phyloP scores from a whole-genome alignment of 2,888 invertebrate species.

The Colostygia pectinataria region DNA sequence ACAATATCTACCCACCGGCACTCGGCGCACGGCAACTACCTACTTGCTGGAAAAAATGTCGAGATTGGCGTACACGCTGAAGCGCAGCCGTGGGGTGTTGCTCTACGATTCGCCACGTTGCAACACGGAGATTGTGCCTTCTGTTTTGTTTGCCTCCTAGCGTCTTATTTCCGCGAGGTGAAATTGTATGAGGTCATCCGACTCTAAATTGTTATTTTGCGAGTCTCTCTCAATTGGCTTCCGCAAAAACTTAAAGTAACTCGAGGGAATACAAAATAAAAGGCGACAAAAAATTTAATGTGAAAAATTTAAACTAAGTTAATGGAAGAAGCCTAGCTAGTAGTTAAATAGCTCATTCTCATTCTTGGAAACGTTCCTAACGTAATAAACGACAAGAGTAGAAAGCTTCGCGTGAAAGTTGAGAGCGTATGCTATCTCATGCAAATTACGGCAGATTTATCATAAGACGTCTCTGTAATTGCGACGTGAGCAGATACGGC shows the following conservation, averaged over 20 bases:
- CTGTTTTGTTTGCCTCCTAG: conserved; percentile 78
- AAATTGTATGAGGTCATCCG: conserved; percentile 68
- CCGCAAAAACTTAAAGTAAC: conserved; percentile 39
- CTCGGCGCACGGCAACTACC: conserved; percentile 44
- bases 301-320: conserved; percentile 57
- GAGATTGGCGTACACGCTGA: conserved; percentile 68
- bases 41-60: conserved; percentile 67
- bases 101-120: conserved; percentile 74
- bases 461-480: conserved; percentile 83
- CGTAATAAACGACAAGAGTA: conserved; percentile 81
- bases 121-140: conserved; percentile 76
- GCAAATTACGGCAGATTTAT: conserved; percentile 83
- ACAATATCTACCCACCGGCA: conserved; percentile 62
- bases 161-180: conserved; percentile 72
- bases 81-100: conserved; percentile 70
- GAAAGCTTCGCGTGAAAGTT: conserved; percentile 80
- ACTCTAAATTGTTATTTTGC: conserved; percentile 65
- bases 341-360: conserved; percentile 80
- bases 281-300: conserved; percentile 43
- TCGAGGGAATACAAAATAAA: conserved; percentile 39
- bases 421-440: conserved; percentile 83
- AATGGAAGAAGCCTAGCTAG: conserved; percentile 66
- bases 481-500: conserved; percentile 82
- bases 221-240: conserved; percentile 52
- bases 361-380: conserved; percentile 79